Evolutionary conservation across 2,888 invertebrate species (phyloP), one percentile per base, ranked within the genome.

Genomic region (Ormyrus thymus): DNA sequence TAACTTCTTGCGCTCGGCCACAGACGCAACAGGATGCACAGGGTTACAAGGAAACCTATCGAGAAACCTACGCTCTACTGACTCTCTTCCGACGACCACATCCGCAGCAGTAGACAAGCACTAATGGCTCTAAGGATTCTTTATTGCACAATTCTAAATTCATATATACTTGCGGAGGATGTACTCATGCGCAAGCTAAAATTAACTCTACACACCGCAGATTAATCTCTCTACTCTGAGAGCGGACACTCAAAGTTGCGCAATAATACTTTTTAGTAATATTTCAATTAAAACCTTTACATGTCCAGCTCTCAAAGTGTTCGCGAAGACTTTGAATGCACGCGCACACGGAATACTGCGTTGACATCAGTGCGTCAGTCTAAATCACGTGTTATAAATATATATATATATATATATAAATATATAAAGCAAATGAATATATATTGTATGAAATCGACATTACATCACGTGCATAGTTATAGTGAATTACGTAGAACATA

Each of bases 71-170:
- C 48, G 29, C 65, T 65, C 58, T 73, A 76, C 82, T 81, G 83
- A 82, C 83, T 45, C 51, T 55, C 61, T 46, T 51, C 70, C 59
- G 59, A 45, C 29, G 79, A 84, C 85, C 86, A 85, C 87, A 85
- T 85, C 84, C 86, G 86, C 85, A 86, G 86, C 85, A 84, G 83
- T 85, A 85, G 85, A 85, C 72, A 61, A 83, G 86, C 88, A 87
- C 86, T 80, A 83, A 87, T 86, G 87, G 87, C 88, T 88, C 87
- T 87, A 86, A 86, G 81, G 81, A 58, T 86, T 86, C 55, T 69
- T 73, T 81, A 84, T 85, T 86, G 86, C 88, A 88, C 87, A 86
- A 87, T 87, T 87, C 86, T 88, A 87, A 87, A 87, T 86, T 86
- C 85, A 81, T 82, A 80, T 83, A 81, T 80, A 4, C 29, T 29